phyloP scores from a whole-genome alignment of 2,113 vertebrate genomes.

The Sminthopsis crassicaudata region DNA sequence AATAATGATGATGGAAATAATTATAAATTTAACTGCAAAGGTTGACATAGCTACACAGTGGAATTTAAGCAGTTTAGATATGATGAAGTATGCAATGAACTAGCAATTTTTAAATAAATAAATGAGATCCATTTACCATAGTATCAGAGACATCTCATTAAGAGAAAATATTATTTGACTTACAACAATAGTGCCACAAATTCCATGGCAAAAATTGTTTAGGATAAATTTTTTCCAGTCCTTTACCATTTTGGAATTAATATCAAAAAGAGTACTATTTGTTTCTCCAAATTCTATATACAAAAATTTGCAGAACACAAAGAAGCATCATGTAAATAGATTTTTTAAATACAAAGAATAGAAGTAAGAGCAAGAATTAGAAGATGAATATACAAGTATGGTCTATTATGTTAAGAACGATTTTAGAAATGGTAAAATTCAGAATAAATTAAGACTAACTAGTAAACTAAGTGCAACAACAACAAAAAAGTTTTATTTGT shows the following conservation, averaged over 20 bases:
- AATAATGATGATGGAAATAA: too few species aligned
- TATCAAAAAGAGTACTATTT: not conserved
- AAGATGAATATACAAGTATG: not conserved
- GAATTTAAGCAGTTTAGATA: too few species aligned
- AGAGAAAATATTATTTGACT: not conserved
- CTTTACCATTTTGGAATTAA: not conserved
- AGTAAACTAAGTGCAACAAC: too few species aligned
- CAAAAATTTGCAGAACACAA: conserved; percentile 6
- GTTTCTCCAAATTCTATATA: conserved; percentile 12
- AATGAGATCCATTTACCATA: conserved; percentile 5
- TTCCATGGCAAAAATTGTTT: not conserved
- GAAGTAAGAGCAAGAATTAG: not conserved
- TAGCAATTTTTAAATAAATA: not conserved
- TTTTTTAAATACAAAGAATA: not conserved
- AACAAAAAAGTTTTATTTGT: too few species aligned
- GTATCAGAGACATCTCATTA: conserved; percentile 17
- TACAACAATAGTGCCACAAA: conserved; percentile 6
- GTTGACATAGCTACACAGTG: too few species aligned
- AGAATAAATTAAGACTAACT: not conserved
- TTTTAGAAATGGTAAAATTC: not conserved
- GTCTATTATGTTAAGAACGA: not conserved
- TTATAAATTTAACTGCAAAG: too few species aligned
- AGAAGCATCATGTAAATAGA: not conserved
- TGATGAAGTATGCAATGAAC: too few species aligned
- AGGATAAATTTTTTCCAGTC: not conserved